Evolutionary conservation across 2,888 invertebrate genomes (phyloP), one percentile per base, ranked within the genome.

Genomic region (Eristalinus aeneus): DNA sequence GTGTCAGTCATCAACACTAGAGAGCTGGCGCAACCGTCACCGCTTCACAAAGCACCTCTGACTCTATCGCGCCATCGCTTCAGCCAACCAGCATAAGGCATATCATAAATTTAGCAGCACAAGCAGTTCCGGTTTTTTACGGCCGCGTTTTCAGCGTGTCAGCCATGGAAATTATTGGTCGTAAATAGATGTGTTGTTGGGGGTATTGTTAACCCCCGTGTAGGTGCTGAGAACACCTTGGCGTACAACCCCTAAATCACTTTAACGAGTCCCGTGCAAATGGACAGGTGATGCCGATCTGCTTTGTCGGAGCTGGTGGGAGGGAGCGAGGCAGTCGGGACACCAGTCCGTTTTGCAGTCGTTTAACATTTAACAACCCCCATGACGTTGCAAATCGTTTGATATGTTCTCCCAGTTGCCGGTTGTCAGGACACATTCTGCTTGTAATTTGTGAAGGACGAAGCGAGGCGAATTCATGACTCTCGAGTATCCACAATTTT

Each of bases 281-380:
- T 67, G 83, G 83, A 79, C 87, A 87, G 87, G 87, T 87, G 87
- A 87, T 87, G 72, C 76, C 76, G 73, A 67, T 69, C 53, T 22
- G 68, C 36, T 64, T 34, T 34, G 34, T 34, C 10, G 34, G 4
- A 34, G 46, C 46, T 69, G 64, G 12, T 54, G 22, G 46, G 16
- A 68, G 27, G 54, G 36, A 27, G 58, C 58, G 10, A 31, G 63
- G 63, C 39, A n/a, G 39, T 12, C 39, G 12, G 39, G 11, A 27
- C 39, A n/a, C 39, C 2, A n/a, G 56, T 56, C 56, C 77, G 81
- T 64, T 74, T 86, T 82, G 81, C 86, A 74, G 76, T 77, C 86
- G 86, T 86, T 86, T 86, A 86, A 78, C 86, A 78, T 86, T 86
- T 86, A 86, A 86, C 86, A 86, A 78, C 86, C 78, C 78, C 86